Base-by-base conservation (phyloP, 1,140 invertebrate genomes). In the Leptonema lineaticorne region DNA sequence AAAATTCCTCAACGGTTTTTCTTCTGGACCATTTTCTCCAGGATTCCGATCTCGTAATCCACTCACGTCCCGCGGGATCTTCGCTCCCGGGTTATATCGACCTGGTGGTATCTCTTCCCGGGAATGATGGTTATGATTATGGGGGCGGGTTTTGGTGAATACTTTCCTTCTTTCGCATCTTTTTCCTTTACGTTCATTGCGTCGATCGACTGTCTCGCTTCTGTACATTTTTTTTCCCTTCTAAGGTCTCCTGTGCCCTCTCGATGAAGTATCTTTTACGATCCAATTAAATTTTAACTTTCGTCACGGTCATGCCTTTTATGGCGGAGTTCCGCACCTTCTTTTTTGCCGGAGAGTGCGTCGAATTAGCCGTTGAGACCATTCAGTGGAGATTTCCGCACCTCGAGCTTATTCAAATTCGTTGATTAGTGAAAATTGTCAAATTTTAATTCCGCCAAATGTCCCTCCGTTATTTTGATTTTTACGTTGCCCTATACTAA, bases 201-300 rank as follows among this genome's bases (percentile, higher is more conserved):
- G 11, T n/a, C n/a, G n/a, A n/a, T n/a, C n/a, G n/a, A n/a, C n/a
- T n/a, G n/a, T n/a, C n/a, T n/a, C n/a, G n/a, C n/a, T n/a, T n/a
- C n/a, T n/a, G n/a, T n/a, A n/a, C n/a, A n/a, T n/a, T n/a, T n/a
- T n/a, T n/a, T n/a, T n/a, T n/a, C n/a, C n/a, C n/a, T n/a, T n/a
- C n/a, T n/a, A n/a, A n/a, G n/a, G n/a, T 45, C 37, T 33, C 11
- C 37, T n/a, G 11, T 45, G 11, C 37, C 16, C 16, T 16, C 9
- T 26, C 50, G 46, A 48, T 53, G 20, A 26, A 53, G 50, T 53
- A 53, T 53, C 50, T 53, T 53, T 53, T 53, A 53, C 50, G 50
- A 53, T 53, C 50, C 50, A 53, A 53, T 53, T 53, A 53, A 53
- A 53, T 53, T 53, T 53, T 26, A 53, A 53, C 50, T 53, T 53